Conservation (phyloP, 2,888 invertebrate genomes). For the Iphiclides podalirius region DNA sequence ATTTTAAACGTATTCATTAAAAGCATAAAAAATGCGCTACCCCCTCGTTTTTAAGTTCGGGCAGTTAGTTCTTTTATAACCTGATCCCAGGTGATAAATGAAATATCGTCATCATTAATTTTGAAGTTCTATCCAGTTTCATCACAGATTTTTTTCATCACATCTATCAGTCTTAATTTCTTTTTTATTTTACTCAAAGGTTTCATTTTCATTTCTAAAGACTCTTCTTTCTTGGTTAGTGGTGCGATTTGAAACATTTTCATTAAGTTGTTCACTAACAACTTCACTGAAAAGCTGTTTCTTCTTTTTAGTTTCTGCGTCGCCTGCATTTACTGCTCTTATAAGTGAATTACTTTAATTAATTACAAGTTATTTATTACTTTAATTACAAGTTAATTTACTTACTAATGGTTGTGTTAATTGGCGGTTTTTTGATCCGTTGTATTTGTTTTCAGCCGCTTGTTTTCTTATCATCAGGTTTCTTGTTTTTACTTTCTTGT, state of each 20-base stretch:
- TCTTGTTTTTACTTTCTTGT: no score
- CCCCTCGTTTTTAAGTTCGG: constrained; percentile 25
- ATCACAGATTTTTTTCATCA: constrained; percentile 24
- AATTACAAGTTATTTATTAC: no score
- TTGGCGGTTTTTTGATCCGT: no score
- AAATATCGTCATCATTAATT: no score
- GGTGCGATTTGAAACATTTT: constrained; percentile 17
- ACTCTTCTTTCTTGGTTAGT: constrained; percentile 22
- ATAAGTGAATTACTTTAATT: neutral
- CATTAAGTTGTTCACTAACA: constrained; percentile 25
- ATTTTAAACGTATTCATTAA: constrained; percentile 24
- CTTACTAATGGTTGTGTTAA: constrained; percentile 11
- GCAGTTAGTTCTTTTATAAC: constrained; percentile 23
- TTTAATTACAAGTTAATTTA: constrained; percentile 22
- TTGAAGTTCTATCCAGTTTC: constrained; percentile 25
- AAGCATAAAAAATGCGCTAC: constrained; percentile 24
- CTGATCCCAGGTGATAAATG: constrained; percentile 26
- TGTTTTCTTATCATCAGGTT: no score
- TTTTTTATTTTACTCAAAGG: no score
- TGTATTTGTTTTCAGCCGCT: no score
- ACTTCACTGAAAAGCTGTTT: constrained; percentile 24
- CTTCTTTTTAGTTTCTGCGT: constrained; percentile 24
- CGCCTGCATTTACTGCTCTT: constrained; percentile 15
- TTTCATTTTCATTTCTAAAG: no score
- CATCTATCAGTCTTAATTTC: no score